Evolutionary conservation across 2,113 vertebrate genomes (phyloP).

Genomic region (Haplochromis burtoni): DNA sequence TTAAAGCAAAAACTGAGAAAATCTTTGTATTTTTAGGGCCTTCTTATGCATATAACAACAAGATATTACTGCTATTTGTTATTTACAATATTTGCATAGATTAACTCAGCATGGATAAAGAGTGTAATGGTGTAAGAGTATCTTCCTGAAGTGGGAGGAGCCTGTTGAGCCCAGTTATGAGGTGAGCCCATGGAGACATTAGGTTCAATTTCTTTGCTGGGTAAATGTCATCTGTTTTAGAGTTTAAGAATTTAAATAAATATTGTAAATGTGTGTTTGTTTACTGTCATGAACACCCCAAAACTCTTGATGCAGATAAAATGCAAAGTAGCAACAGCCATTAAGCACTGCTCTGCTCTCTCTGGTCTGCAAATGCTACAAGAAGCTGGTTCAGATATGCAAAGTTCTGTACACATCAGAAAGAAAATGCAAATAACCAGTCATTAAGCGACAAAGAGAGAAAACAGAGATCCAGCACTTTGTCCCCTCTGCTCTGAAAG

Average conservation of each 20-base stretch:
- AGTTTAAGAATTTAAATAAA: background rate
- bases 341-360: background rate
- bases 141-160: slow-evolving; percentile 96
- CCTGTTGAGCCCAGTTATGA: slow-evolving; percentile 91
- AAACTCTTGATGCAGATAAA: background rate
- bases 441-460: background rate
- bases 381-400: background rate
- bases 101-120: background rate
- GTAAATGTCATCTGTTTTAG: background rate
- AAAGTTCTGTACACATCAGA: background rate
- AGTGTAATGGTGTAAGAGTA: slow-evolving; percentile 5
- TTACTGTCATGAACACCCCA: background rate
- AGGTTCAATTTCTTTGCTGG: background rate
- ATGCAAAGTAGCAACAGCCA: background rate
- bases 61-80: background rate
- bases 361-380: background rate
- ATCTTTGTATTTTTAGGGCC: background rate
- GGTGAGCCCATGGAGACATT: slow-evolving; percentile 60
- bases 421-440: background rate
- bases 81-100: background rate
- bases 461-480: background rate
- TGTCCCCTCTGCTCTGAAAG: background rate
- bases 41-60: background rate
- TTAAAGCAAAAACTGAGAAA: background rate
- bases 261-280: background rate